Evolutionary conservation across 1,140 invertebrate species (phyloP).

Genomic region (Globodera ellingtonae): DNA sequence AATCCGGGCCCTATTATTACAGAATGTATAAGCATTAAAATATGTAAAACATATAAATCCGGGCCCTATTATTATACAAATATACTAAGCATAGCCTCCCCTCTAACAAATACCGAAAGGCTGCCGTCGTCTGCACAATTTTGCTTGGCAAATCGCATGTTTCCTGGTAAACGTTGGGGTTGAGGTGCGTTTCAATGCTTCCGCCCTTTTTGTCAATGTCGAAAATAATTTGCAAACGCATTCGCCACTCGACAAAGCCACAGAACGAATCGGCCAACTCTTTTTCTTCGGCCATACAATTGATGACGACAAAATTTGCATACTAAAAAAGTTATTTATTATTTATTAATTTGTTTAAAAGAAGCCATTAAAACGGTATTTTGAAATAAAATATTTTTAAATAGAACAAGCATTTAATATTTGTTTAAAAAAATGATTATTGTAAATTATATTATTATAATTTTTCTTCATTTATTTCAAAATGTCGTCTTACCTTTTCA

Average conservation of each 20-base stretch:
- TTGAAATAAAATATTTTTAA: too few relatives aligned
- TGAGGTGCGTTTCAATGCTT: background rate
- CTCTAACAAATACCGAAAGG: background rate
- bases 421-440: too few relatives aligned
- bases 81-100: too few relatives aligned
- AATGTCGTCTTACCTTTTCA: background rate
- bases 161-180: background rate
- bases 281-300: constrained; percentile 2
- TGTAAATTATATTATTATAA: too few relatives aligned
- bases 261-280: background rate
- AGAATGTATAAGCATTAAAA: too few relatives aligned
- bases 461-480: too few relatives aligned
- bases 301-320: background rate
- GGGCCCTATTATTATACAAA: too few relatives aligned
- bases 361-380: too few relatives aligned
- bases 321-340: constrained; percentile 9
- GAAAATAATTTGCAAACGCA: constrained; percentile 12
- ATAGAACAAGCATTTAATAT: too few relatives aligned
- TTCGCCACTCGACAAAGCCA: constrained; percentile 9
- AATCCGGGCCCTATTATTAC: too few relatives aligned
- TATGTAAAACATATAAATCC: too few relatives aligned
- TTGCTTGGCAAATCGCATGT: background rate
- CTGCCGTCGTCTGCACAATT: background rate
- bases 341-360: background rate
- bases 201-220: constrained; percentile 10